Percentiles rank a stretch among this genome's conserved stretches.
phyloP scores from a whole-genome alignment of 2,888 invertebrate genomes.

The Chymomyza amoena region DNA sequence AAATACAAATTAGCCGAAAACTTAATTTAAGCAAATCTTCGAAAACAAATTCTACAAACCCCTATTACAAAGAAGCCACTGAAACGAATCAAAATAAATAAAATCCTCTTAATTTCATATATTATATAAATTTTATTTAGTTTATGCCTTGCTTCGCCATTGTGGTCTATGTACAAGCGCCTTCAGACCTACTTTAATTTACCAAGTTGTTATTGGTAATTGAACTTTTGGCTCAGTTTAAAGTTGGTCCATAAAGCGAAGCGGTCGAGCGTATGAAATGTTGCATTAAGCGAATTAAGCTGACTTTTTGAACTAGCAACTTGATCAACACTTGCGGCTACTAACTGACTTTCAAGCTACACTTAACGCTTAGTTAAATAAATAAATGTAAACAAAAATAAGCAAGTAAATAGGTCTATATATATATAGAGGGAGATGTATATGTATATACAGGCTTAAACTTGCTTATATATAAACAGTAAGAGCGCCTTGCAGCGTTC shows the following conservation, averaged over 20 bases:
- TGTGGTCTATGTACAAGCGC: neutral
- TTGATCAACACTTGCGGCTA: neutral
- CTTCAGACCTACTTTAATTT: neutral
- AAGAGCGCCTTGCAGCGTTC: neutral
- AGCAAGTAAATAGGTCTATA: neutral
- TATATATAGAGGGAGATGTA: neutral
- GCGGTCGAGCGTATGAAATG: neutral
- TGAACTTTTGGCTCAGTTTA: neutral
- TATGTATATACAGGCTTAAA: neutral
- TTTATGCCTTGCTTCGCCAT: no score
- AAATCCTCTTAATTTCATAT: no score
- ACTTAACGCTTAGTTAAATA: constrained; percentile 16
- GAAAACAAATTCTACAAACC: no score
- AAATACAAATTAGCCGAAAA: no score
- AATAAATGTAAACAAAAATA: neutral
- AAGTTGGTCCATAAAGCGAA: neutral
- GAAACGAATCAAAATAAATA: no score
- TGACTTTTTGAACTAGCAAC: neutral
- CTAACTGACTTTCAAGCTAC: constrained; percentile 3
- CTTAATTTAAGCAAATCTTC: no score
- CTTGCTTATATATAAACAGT: neutral
- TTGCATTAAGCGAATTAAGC: neutral
- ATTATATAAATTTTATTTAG: no score
- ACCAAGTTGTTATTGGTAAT: neutral
- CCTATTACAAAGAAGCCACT: no score